Conservation (phyloP, 1,140 invertebrate species). For the Mizuhopecten yessoensis region DNA sequence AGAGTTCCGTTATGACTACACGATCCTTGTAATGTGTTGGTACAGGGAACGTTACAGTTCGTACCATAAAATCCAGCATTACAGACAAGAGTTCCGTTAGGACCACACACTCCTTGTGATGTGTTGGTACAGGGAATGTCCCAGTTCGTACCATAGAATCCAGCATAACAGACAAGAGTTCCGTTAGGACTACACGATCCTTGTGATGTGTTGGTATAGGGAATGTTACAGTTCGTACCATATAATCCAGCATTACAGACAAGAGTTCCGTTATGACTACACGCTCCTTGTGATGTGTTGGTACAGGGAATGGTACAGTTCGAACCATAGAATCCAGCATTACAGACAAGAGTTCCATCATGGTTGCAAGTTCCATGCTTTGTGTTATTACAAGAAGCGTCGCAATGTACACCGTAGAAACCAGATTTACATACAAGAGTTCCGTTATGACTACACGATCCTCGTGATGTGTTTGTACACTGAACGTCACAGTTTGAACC, state of each 20-base stretch:
- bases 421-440: constrained; percentile 9
- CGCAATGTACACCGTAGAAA: constrained; percentile 43
- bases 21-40: not conserved
- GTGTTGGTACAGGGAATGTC: not conserved
- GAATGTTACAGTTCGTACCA: constrained; percentile 13
- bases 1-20: not conserved
- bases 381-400: not conserved
- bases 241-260: constrained; percentile 14
- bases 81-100: not conserved
- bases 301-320: not conserved
- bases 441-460: not conserved
- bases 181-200: not conserved
- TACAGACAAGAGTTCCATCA: not conserved
- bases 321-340: not conserved
- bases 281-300: not conserved
- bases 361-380: not conserved
- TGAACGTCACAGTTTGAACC: not conserved
- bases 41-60: not conserved
- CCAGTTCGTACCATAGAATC: not conserved
- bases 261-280: not conserved
- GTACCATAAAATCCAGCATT: not conserved
- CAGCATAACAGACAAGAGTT: not conserved
- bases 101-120: not conserved
- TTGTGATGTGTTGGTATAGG: not conserved
- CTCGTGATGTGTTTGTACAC: not conserved